A percentile compares a stretch with the other conserved stretches of the same genome.
Evolutionary conservation across 2,113 vertebrate genomes (phyloP).

Genomic region (Antechinus flavipes): DNA sequence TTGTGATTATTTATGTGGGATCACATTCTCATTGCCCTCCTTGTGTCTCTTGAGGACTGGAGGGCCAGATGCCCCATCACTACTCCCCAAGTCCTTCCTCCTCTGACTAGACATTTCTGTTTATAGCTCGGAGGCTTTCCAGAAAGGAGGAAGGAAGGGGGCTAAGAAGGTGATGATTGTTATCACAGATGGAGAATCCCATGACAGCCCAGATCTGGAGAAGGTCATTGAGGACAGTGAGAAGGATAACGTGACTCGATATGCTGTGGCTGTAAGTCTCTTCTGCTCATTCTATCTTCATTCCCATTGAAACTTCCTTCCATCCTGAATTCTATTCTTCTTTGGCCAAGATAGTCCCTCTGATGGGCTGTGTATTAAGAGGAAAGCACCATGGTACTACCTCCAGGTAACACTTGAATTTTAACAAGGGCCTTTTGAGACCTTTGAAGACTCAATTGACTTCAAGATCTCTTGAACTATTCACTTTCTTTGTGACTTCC

Average conservation of each 20-base stretch:
- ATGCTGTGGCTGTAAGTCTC: slow-evolving; percentile 94
- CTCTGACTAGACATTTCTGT: slow-evolving; percentile 42
- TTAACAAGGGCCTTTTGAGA: background rate
- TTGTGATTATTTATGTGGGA: background rate
- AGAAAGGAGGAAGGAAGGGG: slow-evolving; percentile 92
- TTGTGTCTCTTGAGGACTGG: background rate
- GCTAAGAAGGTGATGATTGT: slow-evolving; percentile 98
- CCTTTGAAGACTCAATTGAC: background rate
- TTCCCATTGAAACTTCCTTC: background rate
- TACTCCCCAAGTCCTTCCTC: background rate
- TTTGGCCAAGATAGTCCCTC: background rate
- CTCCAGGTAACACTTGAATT: background rate
- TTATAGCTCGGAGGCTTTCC: slow-evolving; percentile 91
- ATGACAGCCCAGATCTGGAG: slow-evolving; percentile 93
- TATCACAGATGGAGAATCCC: slow-evolving; percentile 97
- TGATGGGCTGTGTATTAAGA: background rate
- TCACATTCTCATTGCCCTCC: background rate
- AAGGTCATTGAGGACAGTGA: slow-evolving; percentile 92
- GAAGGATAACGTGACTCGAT: slow-evolving; percentile 95
- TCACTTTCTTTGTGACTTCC: background rate
- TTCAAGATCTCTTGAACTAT: background rate
- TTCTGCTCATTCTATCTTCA: background rate
- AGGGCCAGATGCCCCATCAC: background rate
- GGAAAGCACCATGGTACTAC: background rate
- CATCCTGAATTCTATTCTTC: background rate